phyloP scores from a whole-genome alignment of 2,113 vertebrate genomes.

The Neotoma lepida region DNA sequence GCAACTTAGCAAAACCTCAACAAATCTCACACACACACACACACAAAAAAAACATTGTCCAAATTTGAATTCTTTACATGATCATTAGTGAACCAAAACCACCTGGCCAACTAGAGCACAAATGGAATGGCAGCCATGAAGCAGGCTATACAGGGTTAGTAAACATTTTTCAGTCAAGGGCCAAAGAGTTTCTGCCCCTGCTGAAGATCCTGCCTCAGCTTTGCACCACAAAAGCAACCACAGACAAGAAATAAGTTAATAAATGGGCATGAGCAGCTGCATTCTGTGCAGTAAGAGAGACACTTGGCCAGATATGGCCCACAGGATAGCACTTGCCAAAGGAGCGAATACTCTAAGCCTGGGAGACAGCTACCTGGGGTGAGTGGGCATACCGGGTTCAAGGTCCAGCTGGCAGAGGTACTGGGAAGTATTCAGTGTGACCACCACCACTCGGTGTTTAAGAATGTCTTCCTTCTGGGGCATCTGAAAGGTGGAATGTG shows the following conservation, averaged over 20 bases:
- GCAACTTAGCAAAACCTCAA: slow-evolving; percentile 20
- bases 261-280: not conserved
- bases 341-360: not conserved
- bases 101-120: slow-evolving; percentile 4
- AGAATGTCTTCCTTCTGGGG: slow-evolving; percentile 97
- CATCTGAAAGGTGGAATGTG: slow-evolving; percentile 98
- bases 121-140: not conserved
- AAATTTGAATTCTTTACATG: slow-evolving; percentile 41
- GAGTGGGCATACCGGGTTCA: slow-evolving; percentile 90
- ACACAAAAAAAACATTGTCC: not conserved
- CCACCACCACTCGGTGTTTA: slow-evolving; percentile 96
- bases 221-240: not conserved
- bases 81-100: not conserved
- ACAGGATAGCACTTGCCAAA: not conserved
- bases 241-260: not conserved
- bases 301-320: slow-evolving; percentile 1
- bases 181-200: not conserved
- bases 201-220: not conserved
- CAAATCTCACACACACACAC: not conserved
- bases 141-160: slow-evolving; percentile 1
- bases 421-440: slow-evolving; percentile 98
- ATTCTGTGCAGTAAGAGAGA: not conserved
- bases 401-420: slow-evolving; percentile 99
- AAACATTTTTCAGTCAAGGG: not conserved
- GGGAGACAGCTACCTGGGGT: not conserved